Base-by-base conservation (phyloP, 2,113 vertebrate species). In the Aegotheles bennettii region DNA sequence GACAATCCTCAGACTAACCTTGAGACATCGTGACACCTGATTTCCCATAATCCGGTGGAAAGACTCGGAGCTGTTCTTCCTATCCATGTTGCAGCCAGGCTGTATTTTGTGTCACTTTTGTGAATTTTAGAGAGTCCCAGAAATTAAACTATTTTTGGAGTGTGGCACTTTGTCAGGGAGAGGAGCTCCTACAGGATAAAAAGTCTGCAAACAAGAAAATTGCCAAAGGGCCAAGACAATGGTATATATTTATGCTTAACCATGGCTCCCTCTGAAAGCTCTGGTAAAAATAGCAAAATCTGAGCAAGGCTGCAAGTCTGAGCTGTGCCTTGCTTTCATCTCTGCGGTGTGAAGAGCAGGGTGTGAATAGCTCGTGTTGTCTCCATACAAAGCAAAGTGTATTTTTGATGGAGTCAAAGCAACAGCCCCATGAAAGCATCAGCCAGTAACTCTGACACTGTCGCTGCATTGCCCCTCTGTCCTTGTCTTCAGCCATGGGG, bases 241-340 rank as follows among this genome's bases (percentile, higher is more conserved):
- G 53, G 35, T 88, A 38, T 87, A 67, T 84, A 84, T 92, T 95
- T 93, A 78, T 75, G 35, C 51, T 67, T 81, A 81, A 90, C 71
- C 26, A 74, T 57, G n/a, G 50, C 53, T 94, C 6, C 35, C 29
- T 78, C 42, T 86, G 68, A 88, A 93, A 84, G 29, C 38, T 74
- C 43, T 47, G 26, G 23, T 90, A 90, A 95, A 95, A 95, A 96
- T 90, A 86, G 60, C 47, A 74, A 74, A 84, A 94, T 90, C 68
- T 2, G 7, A 90, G 86, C 31, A 84, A 51, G 76, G 50, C 86
- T 48, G 40, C 0, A 2, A 65, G 45, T 42, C 50, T 91, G 67
- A 83, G 56, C 71, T 3, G 0, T 80, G 59, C 45, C 47, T 90
- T 2, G 2, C 67, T 92, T 92, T 94, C 83, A 88, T 88, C 67